Evolutionary conservation across 2,113 vertebrate species (phyloP).

Genomic region (Chroicocephalus ridibundus): DNA sequence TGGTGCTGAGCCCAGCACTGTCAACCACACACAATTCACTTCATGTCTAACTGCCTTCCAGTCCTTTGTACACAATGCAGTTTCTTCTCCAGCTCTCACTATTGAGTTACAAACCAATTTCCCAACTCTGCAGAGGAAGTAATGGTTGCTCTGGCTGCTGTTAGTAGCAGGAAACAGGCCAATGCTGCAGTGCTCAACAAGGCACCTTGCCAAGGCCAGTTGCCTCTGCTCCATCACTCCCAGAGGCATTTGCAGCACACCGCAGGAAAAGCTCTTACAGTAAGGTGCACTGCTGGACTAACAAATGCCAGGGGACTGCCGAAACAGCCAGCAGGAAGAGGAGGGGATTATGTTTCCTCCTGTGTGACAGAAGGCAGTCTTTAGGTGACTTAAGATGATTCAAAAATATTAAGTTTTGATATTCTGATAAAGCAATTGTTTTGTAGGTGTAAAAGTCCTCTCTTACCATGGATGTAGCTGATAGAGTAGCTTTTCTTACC

Average conservation of each 20-base stretch:
- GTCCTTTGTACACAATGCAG: not conserved
- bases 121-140: not conserved
- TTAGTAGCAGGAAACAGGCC: not conserved
- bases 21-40: not conserved
- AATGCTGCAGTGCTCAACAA: not conserved
- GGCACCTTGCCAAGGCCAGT: conserved; percentile 11
- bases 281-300: not conserved
- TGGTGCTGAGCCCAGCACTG: not conserved
- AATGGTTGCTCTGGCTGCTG: not conserved
- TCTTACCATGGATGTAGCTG: not conserved
- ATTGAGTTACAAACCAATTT: not conserved
- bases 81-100: not conserved
- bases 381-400: not conserved
- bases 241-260: not conserved
- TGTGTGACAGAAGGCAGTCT: not conserved
- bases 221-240: not conserved
- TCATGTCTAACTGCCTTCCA: not conserved
- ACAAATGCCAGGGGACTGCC: not conserved
- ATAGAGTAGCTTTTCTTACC: not conserved
- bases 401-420: not conserved
- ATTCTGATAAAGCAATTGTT: not conserved
- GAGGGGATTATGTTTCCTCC: not conserved
- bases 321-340: not conserved
- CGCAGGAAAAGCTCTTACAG: not conserved
- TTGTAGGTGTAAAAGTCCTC: not conserved